A percentile compares a stretch with the other conserved stretches of the same genome.
Conservation (phyloP, 2,888 invertebrate species). For the Augiades crinisus region DNA sequence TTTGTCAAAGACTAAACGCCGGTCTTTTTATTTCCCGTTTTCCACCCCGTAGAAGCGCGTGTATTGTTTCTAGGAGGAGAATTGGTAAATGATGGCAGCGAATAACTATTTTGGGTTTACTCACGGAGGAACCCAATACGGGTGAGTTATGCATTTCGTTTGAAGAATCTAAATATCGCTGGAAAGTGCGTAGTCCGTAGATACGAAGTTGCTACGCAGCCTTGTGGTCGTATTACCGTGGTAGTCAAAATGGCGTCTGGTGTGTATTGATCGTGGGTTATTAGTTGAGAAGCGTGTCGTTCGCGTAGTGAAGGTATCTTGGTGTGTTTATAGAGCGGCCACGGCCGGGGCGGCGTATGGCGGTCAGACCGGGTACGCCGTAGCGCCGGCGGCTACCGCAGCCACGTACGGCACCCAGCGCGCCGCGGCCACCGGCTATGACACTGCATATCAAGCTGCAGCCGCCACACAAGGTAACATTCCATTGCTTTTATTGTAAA, state of each 20-base stretch:
- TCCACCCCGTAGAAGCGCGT: slow-evolving; percentile 65
- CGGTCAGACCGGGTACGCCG: slow-evolving; percentile 92
- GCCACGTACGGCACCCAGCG: slow-evolving; percentile 93
- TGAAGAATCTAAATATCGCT: slow-evolving; percentile 31
- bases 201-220: slow-evolving; percentile 40
- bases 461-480: slow-evolving; percentile 87
- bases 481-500: background rate
- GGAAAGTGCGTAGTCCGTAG: slow-evolving; percentile 29
- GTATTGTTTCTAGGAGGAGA: slow-evolving; percentile 69
- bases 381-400: slow-evolving; percentile 90
- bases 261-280: slow-evolving; percentile 59
- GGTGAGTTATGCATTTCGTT: slow-evolving; percentile 79
- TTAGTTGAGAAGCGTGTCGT: slow-evolving; percentile 32
- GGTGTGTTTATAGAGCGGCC: slow-evolving; percentile 78
- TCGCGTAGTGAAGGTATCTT: slow-evolving; percentile 30
- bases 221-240: slow-evolving; percentile 56
- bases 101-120: slow-evolving; percentile 98
- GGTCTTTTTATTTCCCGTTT: slow-evolving; percentile 57
- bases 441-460: slow-evolving; percentile 91
- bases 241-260: slow-evolving; percentile 76
- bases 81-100: slow-evolving; percentile 87
- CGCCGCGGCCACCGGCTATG: slow-evolving; percentile 89
- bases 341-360: slow-evolving; percentile 92
- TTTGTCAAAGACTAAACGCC: slow-evolving; percentile 66
- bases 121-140: slow-evolving; percentile 95